A percentile compares a stretch with the other conserved stretches of the same genome.
phyloP scores from a whole-genome alignment of 2,797 vertebrate genomes.

The Bovichtus variegatus region DNA sequence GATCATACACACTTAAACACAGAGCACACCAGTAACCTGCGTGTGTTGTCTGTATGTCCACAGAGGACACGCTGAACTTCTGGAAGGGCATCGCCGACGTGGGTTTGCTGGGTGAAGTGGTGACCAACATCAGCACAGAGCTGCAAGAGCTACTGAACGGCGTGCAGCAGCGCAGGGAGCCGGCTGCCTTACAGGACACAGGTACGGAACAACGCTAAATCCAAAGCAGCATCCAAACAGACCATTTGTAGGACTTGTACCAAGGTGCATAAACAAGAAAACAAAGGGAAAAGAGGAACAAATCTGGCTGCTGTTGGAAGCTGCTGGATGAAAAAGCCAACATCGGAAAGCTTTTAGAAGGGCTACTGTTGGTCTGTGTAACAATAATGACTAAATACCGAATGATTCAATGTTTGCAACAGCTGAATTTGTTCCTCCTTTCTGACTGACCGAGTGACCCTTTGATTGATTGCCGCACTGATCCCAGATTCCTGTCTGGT shows the following conservation, averaged over 20 bases:
- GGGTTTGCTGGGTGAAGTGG: slow-evolving; percentile 96
- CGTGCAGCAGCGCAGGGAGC: slow-evolving; percentile 90
- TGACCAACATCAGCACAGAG: slow-evolving; percentile 96
- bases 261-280: neutral
- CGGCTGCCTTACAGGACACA: slow-evolving; percentile 90
- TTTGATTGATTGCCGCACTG: slow-evolving; percentile 74
- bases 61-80: slow-evolving; percentile 97
- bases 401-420: neutral
- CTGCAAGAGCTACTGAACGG: slow-evolving; percentile 93
- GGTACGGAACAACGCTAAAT: slow-evolving; percentile 79
- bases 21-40: neutral
- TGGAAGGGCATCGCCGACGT: slow-evolving; percentile 99
- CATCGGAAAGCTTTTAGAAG: neutral
- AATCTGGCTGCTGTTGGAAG: slow-evolving; percentile 51
- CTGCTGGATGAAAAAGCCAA: slow-evolving; percentile 1
- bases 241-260: neutral
- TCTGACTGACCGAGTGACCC: slow-evolving; percentile 64
- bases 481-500: slow-evolving; percentile 82
- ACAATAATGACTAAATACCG: neutral
- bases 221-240: neutral
- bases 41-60: slow-evolving; percentile 2
- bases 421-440: slow-evolving; percentile 61
- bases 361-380: neutral
- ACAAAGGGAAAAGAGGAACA: slow-evolving; percentile 52
- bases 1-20: neutral